Conservation (phyloP, 2,888 invertebrate genomes). For the Ochropacha duplaris region DNA sequence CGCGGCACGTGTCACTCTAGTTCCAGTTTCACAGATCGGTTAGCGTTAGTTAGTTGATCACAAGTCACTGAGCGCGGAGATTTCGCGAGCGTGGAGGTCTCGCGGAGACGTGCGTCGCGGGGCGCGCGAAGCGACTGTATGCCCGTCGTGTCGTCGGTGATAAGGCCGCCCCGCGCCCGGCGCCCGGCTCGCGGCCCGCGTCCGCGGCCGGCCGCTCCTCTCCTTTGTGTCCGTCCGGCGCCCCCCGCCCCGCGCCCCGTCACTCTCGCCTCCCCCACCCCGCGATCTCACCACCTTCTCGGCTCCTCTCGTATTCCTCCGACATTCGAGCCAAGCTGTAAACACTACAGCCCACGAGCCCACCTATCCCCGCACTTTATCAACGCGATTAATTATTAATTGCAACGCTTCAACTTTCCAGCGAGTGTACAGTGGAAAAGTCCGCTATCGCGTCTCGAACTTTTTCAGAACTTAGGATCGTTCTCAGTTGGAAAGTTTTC, state of each 20-base stretch:
- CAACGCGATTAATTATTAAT: constrained; percentile 70
- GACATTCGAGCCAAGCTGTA: constrained; percentile 47
- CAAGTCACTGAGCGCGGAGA: constrained; percentile 44
- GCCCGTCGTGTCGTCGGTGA: constrained; percentile 61
- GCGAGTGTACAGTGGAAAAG: constrained; percentile 34
- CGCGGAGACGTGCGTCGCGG: constrained; percentile 61
- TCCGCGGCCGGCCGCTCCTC: constrained; percentile 76
- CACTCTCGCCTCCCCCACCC: constrained; percentile 44
- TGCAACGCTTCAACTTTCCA: constrained; percentile 59
- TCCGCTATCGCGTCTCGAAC: constrained; percentile 32
- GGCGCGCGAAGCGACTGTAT: constrained; percentile 74
- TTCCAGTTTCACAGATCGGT: constrained; percentile 50
- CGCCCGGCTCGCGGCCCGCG: constrained; percentile 64
- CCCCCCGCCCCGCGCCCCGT: constrained; percentile 47
- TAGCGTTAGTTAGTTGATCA: constrained; percentile 38
- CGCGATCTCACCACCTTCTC: constrained; percentile 54
- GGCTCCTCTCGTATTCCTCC: constrained; percentile 37
- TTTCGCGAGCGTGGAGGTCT: constrained; percentile 15
- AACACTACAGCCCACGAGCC: constrained; percentile 38
- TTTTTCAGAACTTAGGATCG: constrained; percentile 29
- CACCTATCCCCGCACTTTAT: constrained; percentile 69
- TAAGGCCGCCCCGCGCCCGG: constrained; percentile 70
- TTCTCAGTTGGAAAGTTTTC: constrained; percentile 28
- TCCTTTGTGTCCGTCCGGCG: constrained; percentile 81
- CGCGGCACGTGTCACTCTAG: constrained; percentile 60